Base-by-base conservation (phyloP, 1,140 invertebrate genomes). In the Radopholus similis region DNA sequence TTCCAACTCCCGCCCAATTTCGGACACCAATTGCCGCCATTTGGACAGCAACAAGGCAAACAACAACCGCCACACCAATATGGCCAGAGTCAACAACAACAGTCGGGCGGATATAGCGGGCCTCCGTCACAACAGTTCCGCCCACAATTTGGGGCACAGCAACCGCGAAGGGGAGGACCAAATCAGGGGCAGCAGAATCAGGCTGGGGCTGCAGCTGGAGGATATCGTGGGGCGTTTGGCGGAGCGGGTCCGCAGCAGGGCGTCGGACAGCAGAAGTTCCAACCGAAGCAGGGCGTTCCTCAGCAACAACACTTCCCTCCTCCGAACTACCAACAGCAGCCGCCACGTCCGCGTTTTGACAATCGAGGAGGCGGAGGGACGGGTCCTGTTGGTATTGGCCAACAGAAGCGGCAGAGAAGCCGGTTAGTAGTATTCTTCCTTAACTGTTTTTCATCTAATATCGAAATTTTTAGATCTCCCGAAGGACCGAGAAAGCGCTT, bases 261-360 rank as follows among this genome's bases (percentile, higher is more conserved):
- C 30, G 47, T 9, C 13, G 47, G n/a, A 51, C n/a, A n/a, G n/a
- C n/a, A n/a, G n/a, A n/a, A n/a, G n/a, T n/a, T n/a, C n/a, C n/a
- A n/a, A n/a, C n/a, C n/a, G 44, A 23, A 47, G 21, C 8, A 51
- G 23, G 21, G 11, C 44, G n/a, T 44, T 26, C 59, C 23, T 21
- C 38, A 59, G 15, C 34, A 60, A 26, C 57, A 60, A 38, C 57
- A 60, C 11, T 60, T 60, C 15, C 38, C n/a, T 4, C 59, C 37
- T 11, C 38, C 37, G 15, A 21, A 34, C 34, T 26, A 23, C 18
- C 40, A 49, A 23, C 40, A 62, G 11, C 59, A 62, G 3, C 35
- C 32, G n/a, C n/a, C n/a, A n/a, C n/a, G n/a, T n/a, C n/a, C n/a
- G 18, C 34, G 28, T 28, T 62, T 62, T 28, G 35, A 62, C 5